Evolutionary conservation across 2,113 vertebrate species (phyloP).

Genomic region (Cebidichthys violaceus): DNA sequence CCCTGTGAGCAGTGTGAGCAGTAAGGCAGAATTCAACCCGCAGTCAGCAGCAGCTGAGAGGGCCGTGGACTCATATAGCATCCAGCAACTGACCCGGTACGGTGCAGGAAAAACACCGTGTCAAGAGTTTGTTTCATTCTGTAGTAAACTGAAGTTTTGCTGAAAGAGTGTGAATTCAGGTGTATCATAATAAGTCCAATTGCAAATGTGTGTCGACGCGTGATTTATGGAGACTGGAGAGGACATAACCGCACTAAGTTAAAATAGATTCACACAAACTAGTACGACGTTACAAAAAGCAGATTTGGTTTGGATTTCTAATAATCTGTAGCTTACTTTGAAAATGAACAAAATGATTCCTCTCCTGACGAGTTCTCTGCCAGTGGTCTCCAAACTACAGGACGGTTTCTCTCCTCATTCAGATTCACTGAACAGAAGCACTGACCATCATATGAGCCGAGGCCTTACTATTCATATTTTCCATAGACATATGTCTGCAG

Average conservation of each 20-base stretch:
- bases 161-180: not conserved
- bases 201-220: not conserved
- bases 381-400: not conserved
- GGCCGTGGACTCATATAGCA: conserved; percentile 63
- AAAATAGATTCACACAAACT: too few species aligned
- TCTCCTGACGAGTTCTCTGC: not conserved
- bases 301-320: not conserved
- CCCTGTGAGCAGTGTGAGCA: conserved; percentile 57
- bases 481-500: not conserved
- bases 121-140: conserved; percentile 44
- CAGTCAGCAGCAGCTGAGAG: conserved; percentile 82
- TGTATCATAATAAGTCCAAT: not conserved
- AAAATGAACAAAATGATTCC: not conserved
- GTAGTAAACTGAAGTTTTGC: conserved; percentile 1
- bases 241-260: not conserved
- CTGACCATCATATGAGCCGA: not conserved
- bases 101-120: not conserved
- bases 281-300: not conserved
- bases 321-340: not conserved
- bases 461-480: not conserved
- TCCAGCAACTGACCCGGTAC: conserved; percentile 64
- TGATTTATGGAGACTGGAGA: not conserved
- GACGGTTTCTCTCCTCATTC: not conserved
- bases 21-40: conserved; percentile 64
- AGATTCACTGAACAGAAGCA: not conserved